Conservation (phyloP, 2,888 invertebrate species). For the Galerucella pusilla region DNA sequence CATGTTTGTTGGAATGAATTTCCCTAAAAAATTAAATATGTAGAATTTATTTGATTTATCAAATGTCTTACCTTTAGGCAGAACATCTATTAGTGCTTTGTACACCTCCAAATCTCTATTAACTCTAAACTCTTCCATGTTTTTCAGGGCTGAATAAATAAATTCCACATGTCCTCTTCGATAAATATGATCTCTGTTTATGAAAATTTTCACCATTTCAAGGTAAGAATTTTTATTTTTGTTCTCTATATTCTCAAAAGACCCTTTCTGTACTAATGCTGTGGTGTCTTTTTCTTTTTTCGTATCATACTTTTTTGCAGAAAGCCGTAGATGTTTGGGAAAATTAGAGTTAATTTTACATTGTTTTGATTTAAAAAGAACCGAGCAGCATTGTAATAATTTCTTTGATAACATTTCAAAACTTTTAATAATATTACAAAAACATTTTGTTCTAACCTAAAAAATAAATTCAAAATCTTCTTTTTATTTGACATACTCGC, state of each 20-base stretch:
- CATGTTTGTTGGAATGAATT: conserved; percentile 83
- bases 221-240: conserved; percentile 78
- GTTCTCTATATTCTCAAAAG: conserved; percentile 67
- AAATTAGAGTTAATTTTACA: conserved; percentile 23
- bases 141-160: conserved; percentile 87
- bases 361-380: conserved; percentile 17
- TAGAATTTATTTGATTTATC: background rate
- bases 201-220: conserved; percentile 80
- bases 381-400: conserved; percentile 15
- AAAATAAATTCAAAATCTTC: conserved; percentile 4
- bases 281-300: conserved; percentile 52
- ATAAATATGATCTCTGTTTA: conserved; percentile 71
- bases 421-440: background rate
- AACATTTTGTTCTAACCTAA: background rate
- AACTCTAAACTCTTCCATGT: conserved; percentile 91
- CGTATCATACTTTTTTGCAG: conserved; percentile 33
- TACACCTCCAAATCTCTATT: conserved; percentile 88
- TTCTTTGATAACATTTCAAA: conserved; percentile 31
- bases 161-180: conserved; percentile 93
- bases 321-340: conserved; percentile 33
- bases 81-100: conserved; percentile 83
- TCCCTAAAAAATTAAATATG: conserved; percentile 63
- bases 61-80: conserved; percentile 76
- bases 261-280: conserved; percentile 63
- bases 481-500: background rate